Conservation (phyloP, 2,888 invertebrate species). For the Platycheirus rosarum region DNA sequence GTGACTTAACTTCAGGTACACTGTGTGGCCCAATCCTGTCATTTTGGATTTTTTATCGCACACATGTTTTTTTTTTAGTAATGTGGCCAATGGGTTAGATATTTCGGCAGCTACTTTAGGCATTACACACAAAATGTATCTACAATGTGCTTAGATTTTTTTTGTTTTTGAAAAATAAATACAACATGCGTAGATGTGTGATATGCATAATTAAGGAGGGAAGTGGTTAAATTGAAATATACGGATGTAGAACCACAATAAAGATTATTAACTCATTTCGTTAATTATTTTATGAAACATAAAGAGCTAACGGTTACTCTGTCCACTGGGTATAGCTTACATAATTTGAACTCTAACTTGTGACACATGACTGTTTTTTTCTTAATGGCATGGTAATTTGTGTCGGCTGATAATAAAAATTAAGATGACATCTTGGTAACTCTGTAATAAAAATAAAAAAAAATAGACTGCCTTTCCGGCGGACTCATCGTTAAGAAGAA, state of each 20-base stretch:
- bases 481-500: too few relatives aligned
- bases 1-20: too few relatives aligned
- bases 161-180: too few relatives aligned
- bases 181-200: background rate
- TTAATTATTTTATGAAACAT: conserved; percentile 53
- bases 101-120: too few relatives aligned
- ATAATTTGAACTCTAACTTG: conserved; percentile 23
- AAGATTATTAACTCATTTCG: conserved; percentile 43
- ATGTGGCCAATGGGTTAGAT: too few relatives aligned
- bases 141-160: too few relatives aligned
- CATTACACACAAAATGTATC: too few relatives aligned
- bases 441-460: background rate
- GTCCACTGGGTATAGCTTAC: conserved; percentile 4
- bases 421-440: conserved; percentile 4
- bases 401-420: background rate
- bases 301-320: conserved; percentile 9
- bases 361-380: background rate
- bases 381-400: background rate
- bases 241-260: conserved; percentile 16
- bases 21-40: too few relatives aligned
- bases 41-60: too few relatives aligned
- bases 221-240: conserved; percentile 18
- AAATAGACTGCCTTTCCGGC: too few relatives aligned
- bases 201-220: conserved; percentile 5
- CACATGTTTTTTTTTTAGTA: too few relatives aligned